Base-by-base conservation (phyloP, 2,113 vertebrate species). In the Gallinago media region DNA sequence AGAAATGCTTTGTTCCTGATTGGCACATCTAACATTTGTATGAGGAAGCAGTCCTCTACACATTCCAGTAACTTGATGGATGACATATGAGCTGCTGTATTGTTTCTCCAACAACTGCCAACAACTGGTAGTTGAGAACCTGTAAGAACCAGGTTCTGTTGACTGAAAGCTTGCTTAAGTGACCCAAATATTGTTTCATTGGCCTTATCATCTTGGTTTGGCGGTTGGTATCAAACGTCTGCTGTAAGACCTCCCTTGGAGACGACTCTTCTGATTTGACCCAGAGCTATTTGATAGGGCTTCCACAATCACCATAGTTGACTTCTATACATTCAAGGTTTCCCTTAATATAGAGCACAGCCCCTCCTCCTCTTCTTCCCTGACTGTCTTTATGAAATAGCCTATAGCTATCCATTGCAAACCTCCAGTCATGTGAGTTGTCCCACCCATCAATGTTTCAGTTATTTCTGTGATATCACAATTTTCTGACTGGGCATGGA, bases 241-340 rank as follows among this genome's bases (percentile, higher is more conserved):
- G 36, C 25, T 52, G 15, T 42, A 71, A 50, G 19, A 42, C 29
- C 9, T 12, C 8, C 19, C 14, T 72, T 29, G 38, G 58, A 62
- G 9, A 62, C 0, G 1, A 63, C 20, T 25, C 9, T 38, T 62
- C 32, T 46, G 47, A 36, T 63, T 63, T 36, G 47, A 73, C 26
- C 6, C 31, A 42, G 38, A 47, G 25, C 6, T 8, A 54, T 44
- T 62, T 3, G 1, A 15, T 9, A 49, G 21, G n/a, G 10, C 18
- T 68, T 77, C 15, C 20, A 31, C 20, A 36, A 25, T 56, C 0
- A 1, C 4, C 1, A 2, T 47, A 38, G 12, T 3, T 81, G 21
- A 68, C 6, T 81, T 61, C 23, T 71, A 29, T 29, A n/a, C 22
- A 22, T 65, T 54, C 10, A 46, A 63, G 68, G 17, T 26, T 46